Evolutionary conservation across 2,888 invertebrate species (phyloP).

Genomic region (Platypus cylindrus): DNA sequence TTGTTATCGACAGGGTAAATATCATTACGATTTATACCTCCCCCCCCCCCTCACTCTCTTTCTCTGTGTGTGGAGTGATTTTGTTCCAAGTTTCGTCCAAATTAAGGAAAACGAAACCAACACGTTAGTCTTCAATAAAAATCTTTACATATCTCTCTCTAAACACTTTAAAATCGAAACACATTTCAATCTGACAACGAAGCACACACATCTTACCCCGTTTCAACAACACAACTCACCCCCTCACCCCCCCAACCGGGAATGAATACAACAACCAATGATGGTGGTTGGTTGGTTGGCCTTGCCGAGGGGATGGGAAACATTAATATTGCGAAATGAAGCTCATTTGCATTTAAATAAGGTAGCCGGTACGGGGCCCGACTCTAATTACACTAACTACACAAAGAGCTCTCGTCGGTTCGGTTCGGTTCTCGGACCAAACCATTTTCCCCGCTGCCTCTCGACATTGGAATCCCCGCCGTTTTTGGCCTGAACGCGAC

Average conservation of each 20-base stretch:
- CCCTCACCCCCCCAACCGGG: conserved; percentile 4
- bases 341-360: conserved; percentile 86
- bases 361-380: conserved; percentile 37
- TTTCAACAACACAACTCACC: conserved; percentile 6
- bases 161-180: conserved; percentile 1
- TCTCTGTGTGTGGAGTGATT: background rate
- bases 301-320: conserved; percentile 43
- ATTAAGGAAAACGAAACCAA: background rate
- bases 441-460: conserved; percentile 23
- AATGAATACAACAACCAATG: no score
- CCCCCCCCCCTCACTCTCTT: background rate
- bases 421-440: conserved; percentile 33
- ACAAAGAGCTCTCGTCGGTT: conserved; percentile 39
- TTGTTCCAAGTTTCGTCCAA: background rate
- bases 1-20: no score
- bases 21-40: no score
- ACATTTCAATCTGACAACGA: conserved; percentile 11
- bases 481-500: conserved; percentile 9
- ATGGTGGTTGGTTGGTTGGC: conserved; percentile 23
- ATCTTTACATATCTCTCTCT: background rate
- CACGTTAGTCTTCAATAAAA: background rate
- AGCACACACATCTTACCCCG: conserved; percentile 4
- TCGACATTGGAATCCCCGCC: conserved; percentile 6
- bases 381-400: conserved; percentile 41
- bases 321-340: conserved; percentile 83